Base-by-base conservation (phyloP, 2,888 invertebrate genomes). In the Pachycephus smyrnensis region DNA sequence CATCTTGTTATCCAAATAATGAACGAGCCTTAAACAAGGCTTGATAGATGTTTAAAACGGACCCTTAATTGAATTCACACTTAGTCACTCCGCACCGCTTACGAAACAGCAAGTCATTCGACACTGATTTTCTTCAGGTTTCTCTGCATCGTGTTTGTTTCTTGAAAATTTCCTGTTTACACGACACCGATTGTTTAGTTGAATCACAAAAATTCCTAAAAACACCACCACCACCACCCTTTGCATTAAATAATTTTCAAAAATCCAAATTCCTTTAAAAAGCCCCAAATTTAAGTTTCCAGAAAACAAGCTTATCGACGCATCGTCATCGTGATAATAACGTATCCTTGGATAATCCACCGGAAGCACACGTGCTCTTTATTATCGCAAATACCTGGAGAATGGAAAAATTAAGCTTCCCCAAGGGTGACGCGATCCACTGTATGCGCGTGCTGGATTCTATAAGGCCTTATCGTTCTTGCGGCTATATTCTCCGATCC, bases 11-110 rank as follows among this genome's bases (percentile, higher is more conserved):
- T 84, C 84, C 83, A 85, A 88, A 88, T 90, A 90, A 90, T 86
- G 89, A 90, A 89, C 87, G 85, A 87, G 83, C 84, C 86, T 86
- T 85, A 90, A 90, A 90, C 89, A 88, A 89, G 90, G 84, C 84
- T 85, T 89, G 90, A 89, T 90, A 89, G 89, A 90, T 88, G 89
- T 88, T 89, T 86, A 86, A 88, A 90, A 85, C 88, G 85, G 85
- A 86, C 86, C 88, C 89, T 88, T 91, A 90, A 91, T 91, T 91
- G 90, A 91, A 91, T 91, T 90, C 88, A 89, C 90, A 91, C 90
- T 90, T 87, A 89, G 90, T 88, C 89, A 88, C 87, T 90, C 86
- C 83, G 86, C 84, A 84, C 85, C 86, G 86, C 82, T 87, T 85
- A 84, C 84, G 84, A 90, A 90, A 85, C 82, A 76, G 86, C 89